Evolutionary conservation across 2,888 invertebrate species (phyloP), one percentile per base, ranked within the genome.

Genomic region (Leptura quadrifasciata): DNA sequence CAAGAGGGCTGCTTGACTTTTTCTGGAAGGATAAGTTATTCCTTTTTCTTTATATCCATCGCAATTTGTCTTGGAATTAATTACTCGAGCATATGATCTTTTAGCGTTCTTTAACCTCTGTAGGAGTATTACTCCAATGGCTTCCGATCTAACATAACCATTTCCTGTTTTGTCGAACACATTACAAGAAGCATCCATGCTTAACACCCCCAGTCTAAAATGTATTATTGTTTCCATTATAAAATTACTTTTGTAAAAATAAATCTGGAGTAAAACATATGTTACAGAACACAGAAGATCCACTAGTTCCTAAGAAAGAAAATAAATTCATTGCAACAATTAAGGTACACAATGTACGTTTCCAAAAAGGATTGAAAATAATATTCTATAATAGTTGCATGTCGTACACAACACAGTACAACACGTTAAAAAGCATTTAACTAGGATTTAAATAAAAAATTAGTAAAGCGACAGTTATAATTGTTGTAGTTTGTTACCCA

Each of bases 101-200:
- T 88, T 89, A 0, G 91, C 90, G 72, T 88, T 85, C 76, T 88
- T 86, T 0, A 88, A 92, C 81, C 93, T 95, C 87, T 97, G 96
- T 17, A 97, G 86, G 82, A 94, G 93, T 54, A 94, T 85, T 0
- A 93, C 93, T 2, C 92, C 93, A 4, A 96, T 90, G 0, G 95
- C 93, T 88, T 97, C 97, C 17, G 96, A 94, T 12, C 97, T 92
- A 0, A 93, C 94, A 84, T 96, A 97, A 0, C 97, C 97, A 83
- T 94, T 92, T 21, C 94, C 95, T 63, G 92, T 91, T 79, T 93
- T 93, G 89, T 98, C 98, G 87, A 99, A 98, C 58, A 95, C 94
- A 85, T 96, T 96, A 89, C 98, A 98, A 64, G 92, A 92, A 0
- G 98, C 98, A 79, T 97, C 95, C 0, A 92, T 90, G 0, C 97